A percentile compares a stretch with the other conserved stretches of the same genome.
phyloP scores from a whole-genome alignment of 2,113 vertebrate genomes.

The Embiotoca jacksoni region DNA sequence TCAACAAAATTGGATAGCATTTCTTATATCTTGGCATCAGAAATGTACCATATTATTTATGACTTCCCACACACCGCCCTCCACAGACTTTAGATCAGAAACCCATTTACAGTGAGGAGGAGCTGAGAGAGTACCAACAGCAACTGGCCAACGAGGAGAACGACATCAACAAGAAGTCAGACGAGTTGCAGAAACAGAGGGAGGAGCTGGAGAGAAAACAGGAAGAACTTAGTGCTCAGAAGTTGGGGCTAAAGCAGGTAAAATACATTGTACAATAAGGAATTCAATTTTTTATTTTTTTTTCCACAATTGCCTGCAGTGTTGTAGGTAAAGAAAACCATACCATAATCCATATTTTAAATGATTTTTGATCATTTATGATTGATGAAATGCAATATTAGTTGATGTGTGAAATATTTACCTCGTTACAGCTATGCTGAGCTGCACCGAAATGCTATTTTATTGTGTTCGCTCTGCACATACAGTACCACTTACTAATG shows the following conservation, averaged over 20 bases:
- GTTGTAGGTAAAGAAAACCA: background rate
- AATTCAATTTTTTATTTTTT: background rate
- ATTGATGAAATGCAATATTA: background rate
- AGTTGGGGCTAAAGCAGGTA: slow-evolving; percentile 90
- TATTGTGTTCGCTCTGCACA: no score
- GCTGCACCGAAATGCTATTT: no score
- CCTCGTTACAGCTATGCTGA: background rate
- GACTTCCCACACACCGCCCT: background rate
- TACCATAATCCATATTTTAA: background rate
- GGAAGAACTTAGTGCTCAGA: slow-evolving; percentile 89
- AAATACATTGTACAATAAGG: background rate
- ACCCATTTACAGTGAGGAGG: slow-evolving; percentile 90
- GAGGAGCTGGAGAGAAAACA: slow-evolving; percentile 91
- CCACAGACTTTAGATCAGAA: slow-evolving; percentile 91
- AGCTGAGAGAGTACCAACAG: slow-evolving; percentile 89
- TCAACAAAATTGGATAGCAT: background rate
- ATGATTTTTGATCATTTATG: background rate
- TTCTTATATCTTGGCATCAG: background rate
- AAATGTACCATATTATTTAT: background rate
- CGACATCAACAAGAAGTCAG: slow-evolving; percentile 85
- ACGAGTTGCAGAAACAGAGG: slow-evolving; percentile 88
- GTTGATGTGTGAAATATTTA: background rate
- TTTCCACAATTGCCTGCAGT: background rate
- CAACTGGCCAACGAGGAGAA: slow-evolving; percentile 88
- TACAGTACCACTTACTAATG: no score